phyloP scores from a whole-genome alignment of 2,797 vertebrate genomes.

The Clarias fuscus region DNA sequence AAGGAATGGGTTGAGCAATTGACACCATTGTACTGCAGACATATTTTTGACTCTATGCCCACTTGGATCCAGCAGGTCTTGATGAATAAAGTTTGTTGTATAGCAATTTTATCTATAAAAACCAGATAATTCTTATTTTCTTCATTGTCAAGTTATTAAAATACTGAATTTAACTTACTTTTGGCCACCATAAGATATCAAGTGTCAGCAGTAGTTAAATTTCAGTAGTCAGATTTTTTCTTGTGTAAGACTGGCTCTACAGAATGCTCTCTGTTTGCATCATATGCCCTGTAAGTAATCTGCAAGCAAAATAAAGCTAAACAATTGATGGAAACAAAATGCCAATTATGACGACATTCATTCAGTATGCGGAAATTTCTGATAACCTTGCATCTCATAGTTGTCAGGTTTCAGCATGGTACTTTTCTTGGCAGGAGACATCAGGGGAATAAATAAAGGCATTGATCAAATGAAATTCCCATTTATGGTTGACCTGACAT shows the following conservation, averaged over 20 bases:
- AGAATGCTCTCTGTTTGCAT: neutral
- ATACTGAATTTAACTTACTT: no score
- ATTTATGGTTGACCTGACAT: slow-evolving; percentile 45
- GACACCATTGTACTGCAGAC: no score
- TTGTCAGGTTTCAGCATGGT: slow-evolving; percentile 27
- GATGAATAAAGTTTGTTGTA: no score
- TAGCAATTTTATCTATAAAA: no score
- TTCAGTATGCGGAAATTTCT: slow-evolving; percentile 47
- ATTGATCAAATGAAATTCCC: slow-evolving; percentile 29
- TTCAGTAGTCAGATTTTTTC: neutral
- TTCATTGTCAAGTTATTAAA: no score
- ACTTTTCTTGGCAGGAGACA: slow-evolving; percentile 51
- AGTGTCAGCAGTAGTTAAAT: neutral
- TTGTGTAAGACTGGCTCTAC: neutral
- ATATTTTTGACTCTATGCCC: no score
- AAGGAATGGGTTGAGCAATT: no score
- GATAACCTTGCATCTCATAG: slow-evolving; percentile 41
- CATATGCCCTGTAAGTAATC: slow-evolving; percentile 50
- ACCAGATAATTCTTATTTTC: no score
- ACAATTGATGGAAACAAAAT: slow-evolving; percentile 66
- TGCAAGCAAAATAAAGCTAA: slow-evolving; percentile 54
- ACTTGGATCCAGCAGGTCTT: no score
- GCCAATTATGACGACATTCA: slow-evolving; percentile 49
- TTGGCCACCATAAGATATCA: neutral
- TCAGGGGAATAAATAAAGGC: slow-evolving; percentile 32